Evolutionary conservation across 2,888 invertebrate genomes (phyloP), one percentile per base, ranked within the genome.

Genomic region (Diogma glabrata): DNA sequence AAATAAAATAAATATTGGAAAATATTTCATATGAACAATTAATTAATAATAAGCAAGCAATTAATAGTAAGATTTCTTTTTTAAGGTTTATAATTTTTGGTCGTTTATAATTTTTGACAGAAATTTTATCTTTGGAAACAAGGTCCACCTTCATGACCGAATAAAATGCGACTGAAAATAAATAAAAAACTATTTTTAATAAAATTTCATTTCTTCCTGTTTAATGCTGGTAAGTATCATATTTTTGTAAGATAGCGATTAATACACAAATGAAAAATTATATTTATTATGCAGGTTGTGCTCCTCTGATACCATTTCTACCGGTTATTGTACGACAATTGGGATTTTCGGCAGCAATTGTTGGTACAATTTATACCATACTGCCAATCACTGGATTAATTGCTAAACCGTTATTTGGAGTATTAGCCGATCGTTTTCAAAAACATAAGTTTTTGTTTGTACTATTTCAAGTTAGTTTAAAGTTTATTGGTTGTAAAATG

Each of bases 201-300:
- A 65, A 93, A 93, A 69, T 84, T 81, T 2, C 92, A 91, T 71
- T 93, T 82, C 68, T 91, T 92, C 67, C 73, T 91, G 50, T 89
- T 83, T 63, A 87, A 87, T 78, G 89, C 87, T 64, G 91, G 90
- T 90, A 72, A 74, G 73, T 62, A 7, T 4, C n/a, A n/a, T n/a
- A n/a, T n/a, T n/a, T n/a, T n/a, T n/a, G n/a, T n/a, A n/a, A n/a
- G n/a, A n/a, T n/a, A n/a, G n/a, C n/a, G n/a, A n/a, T n/a, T n/a
- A n/a, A n/a, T n/a, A n/a, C n/a, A n/a, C n/a, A n/a, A n/a, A n/a
- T n/a, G n/a, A n/a, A n/a, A n/a, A n/a, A n/a, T n/a, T n/a, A n/a
- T n/a, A n/a, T n/a, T n/a, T n/a, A n/a, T n/a, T n/a, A n/a, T n/a
- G n/a, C 65, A 91, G 93, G 87, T 56, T 85, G 89, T 24, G 89